Evolutionary conservation across 1,140 invertebrate species (phyloP).

Genomic region (Lasioglossum albipes): DNA sequence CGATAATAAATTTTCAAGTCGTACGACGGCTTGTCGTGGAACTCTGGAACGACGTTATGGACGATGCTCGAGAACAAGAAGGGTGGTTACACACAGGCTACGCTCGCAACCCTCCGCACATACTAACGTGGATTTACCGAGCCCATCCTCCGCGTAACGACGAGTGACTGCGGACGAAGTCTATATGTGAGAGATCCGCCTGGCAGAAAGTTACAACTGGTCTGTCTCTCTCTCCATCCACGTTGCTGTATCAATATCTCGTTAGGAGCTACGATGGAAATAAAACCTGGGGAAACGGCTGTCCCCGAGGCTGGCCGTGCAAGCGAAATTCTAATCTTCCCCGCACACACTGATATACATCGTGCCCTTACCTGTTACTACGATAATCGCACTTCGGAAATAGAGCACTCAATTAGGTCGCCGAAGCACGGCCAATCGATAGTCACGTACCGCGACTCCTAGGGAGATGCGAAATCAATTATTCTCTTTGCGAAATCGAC

Average conservation of each 20-base stretch:
- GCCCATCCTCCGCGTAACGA: conserved; percentile 61
- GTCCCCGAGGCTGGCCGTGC: conserved; percentile 23
- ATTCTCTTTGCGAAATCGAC: conserved; percentile 7
- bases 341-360: background rate
- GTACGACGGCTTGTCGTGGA: conserved; percentile 57
- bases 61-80: conserved; percentile 67
- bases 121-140: conserved; percentile 68
- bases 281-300: conserved; percentile 46
- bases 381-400: conserved; percentile 34
- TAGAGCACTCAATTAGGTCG: conserved; percentile 12
- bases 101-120: conserved; percentile 62
- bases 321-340: conserved; percentile 48
- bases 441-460: background rate
- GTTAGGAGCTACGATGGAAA: conserved; percentile 61
- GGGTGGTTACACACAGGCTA: conserved; percentile 64
- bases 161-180: conserved; percentile 56
- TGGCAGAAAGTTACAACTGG: conserved; percentile 51
- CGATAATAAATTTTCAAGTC: conserved; percentile 66
- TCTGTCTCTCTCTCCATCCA: background rate
- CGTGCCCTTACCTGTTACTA: conserved; percentile 3
- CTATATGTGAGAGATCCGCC: conserved; percentile 41
- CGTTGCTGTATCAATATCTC: conserved; percentile 68
- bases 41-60: conserved; percentile 65
- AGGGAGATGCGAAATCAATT: conserved; percentile 7
- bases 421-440: conserved; percentile 28